A percentile compares a stretch with the other conserved stretches of the same genome.
phyloP scores from a whole-genome alignment of 1,140 invertebrate species.

The Alviniconcha marisindica region DNA sequence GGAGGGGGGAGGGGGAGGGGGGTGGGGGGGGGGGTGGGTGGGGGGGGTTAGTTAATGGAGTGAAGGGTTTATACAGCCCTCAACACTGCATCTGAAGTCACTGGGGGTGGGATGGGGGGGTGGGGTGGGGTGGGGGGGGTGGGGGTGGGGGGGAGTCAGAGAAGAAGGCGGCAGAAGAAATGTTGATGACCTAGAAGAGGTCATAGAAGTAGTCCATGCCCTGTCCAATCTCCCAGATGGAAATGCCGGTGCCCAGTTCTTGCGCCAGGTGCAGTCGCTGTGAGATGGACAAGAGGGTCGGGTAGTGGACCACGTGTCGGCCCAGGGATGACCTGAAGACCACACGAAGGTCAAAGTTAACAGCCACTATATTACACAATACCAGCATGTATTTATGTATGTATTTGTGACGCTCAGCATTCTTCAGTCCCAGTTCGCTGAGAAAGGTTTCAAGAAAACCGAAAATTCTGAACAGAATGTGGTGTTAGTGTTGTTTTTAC shows the following conservation, averaged over 20 bases:
- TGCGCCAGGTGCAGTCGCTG: constrained; percentile 87
- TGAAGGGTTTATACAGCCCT: background rate
- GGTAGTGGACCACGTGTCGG: constrained; percentile 89
- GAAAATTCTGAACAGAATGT: too few species aligned
- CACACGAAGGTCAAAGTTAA: background rate
- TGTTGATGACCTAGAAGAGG: constrained; percentile 82
- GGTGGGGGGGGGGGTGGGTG: background rate
- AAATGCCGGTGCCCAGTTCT: constrained; percentile 88
- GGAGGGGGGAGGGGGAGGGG: background rate
- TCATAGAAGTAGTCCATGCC: constrained; percentile 97
- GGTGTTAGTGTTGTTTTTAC: too few species aligned
- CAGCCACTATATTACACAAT: too few species aligned
- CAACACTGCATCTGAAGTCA: background rate
- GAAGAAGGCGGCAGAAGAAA: background rate
- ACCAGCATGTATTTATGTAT: too few species aligned
- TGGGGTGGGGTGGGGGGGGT: too few species aligned
- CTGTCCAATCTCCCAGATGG: constrained; percentile 97
- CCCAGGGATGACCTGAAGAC: constrained; percentile 76
- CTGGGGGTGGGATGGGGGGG: too few species aligned
- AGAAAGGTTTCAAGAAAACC: too few species aligned
- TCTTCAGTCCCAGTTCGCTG: too few species aligned
- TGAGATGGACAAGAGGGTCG: constrained; percentile 90
- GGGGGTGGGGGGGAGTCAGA: background rate
- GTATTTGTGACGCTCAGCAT: too few species aligned
- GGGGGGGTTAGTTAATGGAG: background rate